Evolutionary conservation across 2,888 invertebrate genomes (phyloP).

Genomic region (Papilio demoleus): DNA sequence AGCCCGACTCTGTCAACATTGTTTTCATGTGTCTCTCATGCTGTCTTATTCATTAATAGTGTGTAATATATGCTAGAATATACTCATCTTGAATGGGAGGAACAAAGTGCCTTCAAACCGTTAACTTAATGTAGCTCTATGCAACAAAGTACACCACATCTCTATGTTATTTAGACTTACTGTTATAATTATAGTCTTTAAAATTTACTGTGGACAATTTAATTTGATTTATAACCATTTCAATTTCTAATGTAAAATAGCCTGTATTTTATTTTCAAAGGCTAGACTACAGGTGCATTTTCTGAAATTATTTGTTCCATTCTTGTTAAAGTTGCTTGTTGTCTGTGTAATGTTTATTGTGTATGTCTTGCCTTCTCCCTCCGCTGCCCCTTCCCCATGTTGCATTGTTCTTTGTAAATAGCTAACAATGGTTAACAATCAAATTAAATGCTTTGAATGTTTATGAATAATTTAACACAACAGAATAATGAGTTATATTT

Average conservation of each 20-base stretch:
- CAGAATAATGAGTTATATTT: neutral
- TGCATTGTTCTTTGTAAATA: conserved; percentile 15
- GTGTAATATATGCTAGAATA: conserved; percentile 12
- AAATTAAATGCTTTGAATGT: conserved; percentile 29
- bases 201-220: neutral
- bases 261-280: neutral
- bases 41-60: conserved; percentile 29
- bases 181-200: conserved; percentile 4
- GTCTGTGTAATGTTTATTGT: neutral
- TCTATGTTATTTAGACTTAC: conserved; percentile 14
- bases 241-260: neutral
- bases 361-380: neutral
- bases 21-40: conserved; percentile 17
- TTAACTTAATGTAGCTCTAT: conserved; percentile 34
- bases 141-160: conserved; percentile 18
- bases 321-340: neutral
- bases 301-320: neutral
- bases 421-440: conserved; percentile 22
- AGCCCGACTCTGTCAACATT: conserved; percentile 89
- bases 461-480: conserved; percentile 17
- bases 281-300: neutral
- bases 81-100: conserved; percentile 38
- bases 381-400: neutral
- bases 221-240: neutral
- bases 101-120: conserved; percentile 56